These are phyloP conservation scores for Pachypeltis micranthus DNA, from an alignment of 1,140 invertebrate species.

Conservation along the genomic window DNA sequence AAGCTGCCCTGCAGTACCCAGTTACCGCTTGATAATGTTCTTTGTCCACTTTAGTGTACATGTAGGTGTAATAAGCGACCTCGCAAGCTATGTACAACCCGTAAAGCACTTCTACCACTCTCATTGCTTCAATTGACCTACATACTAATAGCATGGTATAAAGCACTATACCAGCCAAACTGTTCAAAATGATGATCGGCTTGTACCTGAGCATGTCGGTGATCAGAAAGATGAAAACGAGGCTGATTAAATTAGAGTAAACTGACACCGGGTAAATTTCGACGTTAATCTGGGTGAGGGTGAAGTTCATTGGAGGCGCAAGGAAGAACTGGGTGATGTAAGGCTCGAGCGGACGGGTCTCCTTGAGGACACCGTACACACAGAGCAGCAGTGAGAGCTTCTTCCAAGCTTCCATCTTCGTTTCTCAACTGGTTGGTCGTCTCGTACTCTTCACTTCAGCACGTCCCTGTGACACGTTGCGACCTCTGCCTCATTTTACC, in stretches of 20 bases:
- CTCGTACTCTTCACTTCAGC: no score
- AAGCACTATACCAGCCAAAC: conserved; percentile 45
- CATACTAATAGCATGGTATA: conserved; percentile 24
- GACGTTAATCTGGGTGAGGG: conserved; percentile 50
- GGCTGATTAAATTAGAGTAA: conserved; percentile 58
- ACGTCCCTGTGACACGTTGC: no score
- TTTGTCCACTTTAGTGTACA: conserved; percentile 77
- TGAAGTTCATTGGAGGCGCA: conserved; percentile 56
- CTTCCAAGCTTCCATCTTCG: conserved; percentile 42
- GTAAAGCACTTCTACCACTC: conserved; percentile 47
- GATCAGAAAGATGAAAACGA: conserved; percentile 64
- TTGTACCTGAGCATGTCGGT: conserved; percentile 80
- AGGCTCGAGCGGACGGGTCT: conserved; percentile 69
- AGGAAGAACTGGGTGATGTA: conserved; percentile 65
- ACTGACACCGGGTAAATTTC: conserved; percentile 71
- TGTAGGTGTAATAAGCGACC: conserved; percentile 85
- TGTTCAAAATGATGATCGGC: conserved; percentile 66
- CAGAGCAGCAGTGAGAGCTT: conserved; percentile 53
- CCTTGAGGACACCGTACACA: conserved; percentile 66
- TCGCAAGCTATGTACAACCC: conserved; percentile 78
- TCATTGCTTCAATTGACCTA: conserved; percentile 21
- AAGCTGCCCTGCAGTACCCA: conserved; percentile 56
- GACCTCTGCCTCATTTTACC: no score
- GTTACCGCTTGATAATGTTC: conserved; percentile 66
- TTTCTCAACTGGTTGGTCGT: no score